Evolutionary conservation across 2,113 vertebrate species (phyloP), one percentile per base, ranked within the genome.

Genomic region (Pomatorhinus ruficollis): DNA sequence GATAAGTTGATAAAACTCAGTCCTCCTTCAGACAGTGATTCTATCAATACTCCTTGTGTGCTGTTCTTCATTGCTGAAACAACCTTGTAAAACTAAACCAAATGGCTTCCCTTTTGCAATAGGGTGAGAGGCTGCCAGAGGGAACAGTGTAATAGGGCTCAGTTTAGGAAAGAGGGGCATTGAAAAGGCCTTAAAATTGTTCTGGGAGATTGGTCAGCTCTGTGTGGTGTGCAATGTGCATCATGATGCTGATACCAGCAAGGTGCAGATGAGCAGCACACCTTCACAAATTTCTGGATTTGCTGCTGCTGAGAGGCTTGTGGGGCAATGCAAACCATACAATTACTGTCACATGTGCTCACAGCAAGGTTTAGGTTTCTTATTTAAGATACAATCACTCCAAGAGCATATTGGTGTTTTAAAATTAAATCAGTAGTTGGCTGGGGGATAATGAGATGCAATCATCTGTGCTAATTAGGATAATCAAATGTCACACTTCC

Each of bases 381-480:
- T 77, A 28, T 57, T 82, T 39, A 19, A 49, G 81, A 63, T 81
- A 54, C 0, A 5, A 64, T 83, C 63, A 17, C n/a, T 66, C 61
- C 35, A 65, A 72, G 47, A 83, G 21, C 64, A 33, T 70, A 77
- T 37, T 35, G 57, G 5, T 77, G 50, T n/a, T 77, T 92, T 53
- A 77, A 83, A 92, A 92, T 72, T 13, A 71, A 91, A 64, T 78
- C 72, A 63, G 71, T 87, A 87, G 65, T 45, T 66, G 64, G 52
- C 31, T 70, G 39, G 42, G 35, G 39, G 37, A n/a, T 94, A 84
- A 87, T 71, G 74, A 93, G 80, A 78, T 78, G 52, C 68, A 90
- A 74, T 83, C 77, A 44, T 78, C 87, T 90, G 60, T 89, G 83
- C 89, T 95, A 90, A 92, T 82, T 89, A 60, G 40, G 64, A 18